Percentiles rank a stretch among this genome's conserved stretches.
Conservation (phyloP, 2,113 vertebrate species). For the Sprattus sprattus region DNA sequence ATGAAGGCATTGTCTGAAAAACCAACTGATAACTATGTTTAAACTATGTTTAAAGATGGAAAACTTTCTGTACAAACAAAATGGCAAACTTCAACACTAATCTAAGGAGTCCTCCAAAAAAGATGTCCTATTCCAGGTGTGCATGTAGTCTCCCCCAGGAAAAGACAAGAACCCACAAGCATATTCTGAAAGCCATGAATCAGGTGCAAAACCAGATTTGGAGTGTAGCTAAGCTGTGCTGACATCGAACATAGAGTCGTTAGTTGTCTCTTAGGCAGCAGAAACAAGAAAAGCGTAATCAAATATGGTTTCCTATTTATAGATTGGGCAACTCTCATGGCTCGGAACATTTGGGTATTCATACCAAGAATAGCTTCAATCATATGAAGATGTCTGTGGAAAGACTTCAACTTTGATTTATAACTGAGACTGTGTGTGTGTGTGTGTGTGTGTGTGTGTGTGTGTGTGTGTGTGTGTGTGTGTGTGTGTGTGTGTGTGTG, state of each 20-base stretch:
- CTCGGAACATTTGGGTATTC: neutral
- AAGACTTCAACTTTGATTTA: neutral
- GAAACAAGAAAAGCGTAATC: neutral
- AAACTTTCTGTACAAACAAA: neutral
- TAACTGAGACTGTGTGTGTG: neutral
- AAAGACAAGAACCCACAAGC: neutral
- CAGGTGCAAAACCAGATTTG: neutral
- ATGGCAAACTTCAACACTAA: neutral
- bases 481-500: neutral
- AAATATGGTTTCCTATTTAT: neutral
- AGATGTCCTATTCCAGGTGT: neutral
- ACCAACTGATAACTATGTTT: neutral
- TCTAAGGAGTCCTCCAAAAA: neutral
- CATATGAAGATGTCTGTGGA: neutral
- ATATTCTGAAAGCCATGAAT: neutral
- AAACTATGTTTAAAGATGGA: neutral
- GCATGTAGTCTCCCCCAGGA: neutral
- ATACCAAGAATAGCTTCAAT: slow-evolving; percentile 14
- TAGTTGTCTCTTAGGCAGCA: neutral
- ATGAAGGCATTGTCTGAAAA: neutral
- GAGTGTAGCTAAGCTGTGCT: neutral
- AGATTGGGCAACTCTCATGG: neutral
- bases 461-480: slow-evolving; percentile 20
- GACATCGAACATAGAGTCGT: neutral
- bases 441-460: slow-evolving; percentile 30